phyloP scores from a whole-genome alignment of 2,797 vertebrate genomes.

The Arrhamphus sclerolepis region DNA sequence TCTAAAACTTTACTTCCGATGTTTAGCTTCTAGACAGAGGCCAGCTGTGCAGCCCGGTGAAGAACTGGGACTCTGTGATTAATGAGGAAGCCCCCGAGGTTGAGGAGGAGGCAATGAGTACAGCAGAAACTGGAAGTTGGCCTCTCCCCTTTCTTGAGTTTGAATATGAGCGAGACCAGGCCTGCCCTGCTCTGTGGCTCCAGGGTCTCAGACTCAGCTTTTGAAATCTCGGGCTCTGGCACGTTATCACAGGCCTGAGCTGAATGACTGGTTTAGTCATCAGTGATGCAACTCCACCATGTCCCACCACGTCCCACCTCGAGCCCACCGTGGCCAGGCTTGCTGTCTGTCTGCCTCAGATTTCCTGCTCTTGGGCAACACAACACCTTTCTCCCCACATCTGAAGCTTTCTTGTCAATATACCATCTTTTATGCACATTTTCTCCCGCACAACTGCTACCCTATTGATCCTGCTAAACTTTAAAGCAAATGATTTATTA shows the following conservation, averaged over 20 bases:
- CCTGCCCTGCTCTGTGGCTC: conserved; percentile 70
- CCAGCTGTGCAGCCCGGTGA: conserved; percentile 39
- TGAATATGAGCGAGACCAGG: conserved; percentile 71
- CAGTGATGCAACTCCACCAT: conserved; percentile 52
- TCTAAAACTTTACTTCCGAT: conserved; percentile 39
- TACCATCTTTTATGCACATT: background rate
- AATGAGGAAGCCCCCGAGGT: conserved; percentile 55
- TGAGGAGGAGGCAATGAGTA: conserved; percentile 45
- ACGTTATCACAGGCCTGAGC: conserved; percentile 64
- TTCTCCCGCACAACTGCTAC: too few relatives aligned
- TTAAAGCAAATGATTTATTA: conserved; percentile 1
- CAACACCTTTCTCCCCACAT: conserved; percentile 25
- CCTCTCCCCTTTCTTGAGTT: conserved; percentile 76
- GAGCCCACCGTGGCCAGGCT: conserved; percentile 12
- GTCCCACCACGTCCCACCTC: conserved; percentile 9
- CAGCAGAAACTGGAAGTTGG: conserved; percentile 39
- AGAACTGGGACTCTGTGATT: conserved; percentile 49
- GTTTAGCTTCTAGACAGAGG: conserved; percentile 26
- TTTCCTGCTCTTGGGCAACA: conserved; percentile 32
- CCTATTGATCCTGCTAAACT: conserved; percentile 7
- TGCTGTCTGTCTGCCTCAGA: conserved; percentile 36
- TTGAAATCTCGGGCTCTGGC: conserved; percentile 60
- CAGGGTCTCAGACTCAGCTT: conserved; percentile 58
- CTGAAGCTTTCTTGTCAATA: conserved; percentile 22
- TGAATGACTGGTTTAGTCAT: conserved; percentile 53